Percentiles rank a stretch among this genome's conserved stretches.
Conservation (phyloP, 2,797 vertebrate genomes). For the Anguilla megastoma region DNA sequence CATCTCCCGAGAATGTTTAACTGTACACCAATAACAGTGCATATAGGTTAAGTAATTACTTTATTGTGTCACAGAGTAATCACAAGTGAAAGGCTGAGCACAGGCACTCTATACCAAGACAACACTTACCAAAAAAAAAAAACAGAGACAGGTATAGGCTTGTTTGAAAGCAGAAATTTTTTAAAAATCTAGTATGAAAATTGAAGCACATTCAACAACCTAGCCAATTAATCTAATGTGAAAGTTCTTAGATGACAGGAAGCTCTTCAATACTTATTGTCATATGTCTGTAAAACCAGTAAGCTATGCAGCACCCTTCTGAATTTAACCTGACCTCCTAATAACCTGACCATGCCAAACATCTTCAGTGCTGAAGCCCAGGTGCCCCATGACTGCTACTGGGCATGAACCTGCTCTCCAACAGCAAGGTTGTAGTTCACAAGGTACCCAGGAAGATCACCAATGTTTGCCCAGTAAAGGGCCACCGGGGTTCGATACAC, state of each 20-base stretch:
- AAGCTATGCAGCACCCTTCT: background rate
- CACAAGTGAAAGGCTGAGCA: background rate
- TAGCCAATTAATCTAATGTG: background rate
- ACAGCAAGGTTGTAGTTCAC: background rate
- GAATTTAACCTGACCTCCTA: background rate
- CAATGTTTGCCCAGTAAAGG: background rate
- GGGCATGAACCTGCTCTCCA: background rate
- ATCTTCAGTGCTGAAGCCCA: background rate
- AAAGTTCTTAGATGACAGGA: background rate
- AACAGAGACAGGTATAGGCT: background rate
- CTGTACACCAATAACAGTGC: background rate
- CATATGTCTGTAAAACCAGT: background rate
- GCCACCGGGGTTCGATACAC: background rate
- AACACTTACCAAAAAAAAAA: background rate
- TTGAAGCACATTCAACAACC: background rate
- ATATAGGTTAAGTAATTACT: conserved; percentile 2
- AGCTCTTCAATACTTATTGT: background rate
- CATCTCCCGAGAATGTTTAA: background rate
- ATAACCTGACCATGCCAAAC: background rate
- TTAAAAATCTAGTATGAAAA: background rate
- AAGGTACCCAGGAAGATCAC: background rate
- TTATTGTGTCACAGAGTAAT: background rate
- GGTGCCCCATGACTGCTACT: background rate
- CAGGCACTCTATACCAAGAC: background rate
- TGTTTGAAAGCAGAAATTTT: background rate